These are phyloP conservation scores for Petrocephalus sullivani DNA, from an alignment of 2,797 vertebrate genomes.

Conservation along the genomic window DNA sequence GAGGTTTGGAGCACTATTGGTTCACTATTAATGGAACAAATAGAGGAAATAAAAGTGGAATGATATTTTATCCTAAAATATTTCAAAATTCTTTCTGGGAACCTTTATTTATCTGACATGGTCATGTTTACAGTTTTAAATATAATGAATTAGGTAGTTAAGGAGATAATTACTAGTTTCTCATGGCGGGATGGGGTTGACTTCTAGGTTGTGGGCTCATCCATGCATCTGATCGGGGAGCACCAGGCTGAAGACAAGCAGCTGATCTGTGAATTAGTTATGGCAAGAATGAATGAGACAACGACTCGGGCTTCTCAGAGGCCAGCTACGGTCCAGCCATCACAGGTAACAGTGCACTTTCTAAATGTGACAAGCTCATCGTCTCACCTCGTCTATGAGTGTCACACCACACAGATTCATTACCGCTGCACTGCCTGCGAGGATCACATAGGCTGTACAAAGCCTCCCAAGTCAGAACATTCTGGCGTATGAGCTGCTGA, in stretches of 20 bases:
- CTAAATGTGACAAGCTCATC: not conserved
- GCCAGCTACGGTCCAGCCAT: constrained; percentile 78
- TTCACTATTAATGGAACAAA: too few relatives aligned
- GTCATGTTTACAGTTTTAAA: not conserved
- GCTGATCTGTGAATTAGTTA: constrained; percentile 83
- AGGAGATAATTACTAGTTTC: not conserved
- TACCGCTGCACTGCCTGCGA: not conserved
- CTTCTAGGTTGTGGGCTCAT: constrained; percentile 85
- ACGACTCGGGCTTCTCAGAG: constrained; percentile 68
- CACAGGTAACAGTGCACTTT: constrained; percentile 67
- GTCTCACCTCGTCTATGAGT: not conserved
- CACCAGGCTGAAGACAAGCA: constrained; percentile 88
- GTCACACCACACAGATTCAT: not conserved
- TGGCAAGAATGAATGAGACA: constrained; percentile 84
- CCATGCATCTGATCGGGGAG: constrained; percentile 92
- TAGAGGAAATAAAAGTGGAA: too few relatives aligned
- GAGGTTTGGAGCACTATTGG: too few relatives aligned
- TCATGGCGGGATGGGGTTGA: not conserved
- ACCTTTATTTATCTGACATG: not conserved
- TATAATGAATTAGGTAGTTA: not conserved
- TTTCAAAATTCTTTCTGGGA: not conserved
- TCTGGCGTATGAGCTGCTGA: not conserved
- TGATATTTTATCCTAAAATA: not conserved
- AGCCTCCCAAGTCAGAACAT: not conserved
- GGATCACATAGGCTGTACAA: not conserved